Conservation (phyloP, 2,797 vertebrate species). For the Naso thynnoides region DNA sequence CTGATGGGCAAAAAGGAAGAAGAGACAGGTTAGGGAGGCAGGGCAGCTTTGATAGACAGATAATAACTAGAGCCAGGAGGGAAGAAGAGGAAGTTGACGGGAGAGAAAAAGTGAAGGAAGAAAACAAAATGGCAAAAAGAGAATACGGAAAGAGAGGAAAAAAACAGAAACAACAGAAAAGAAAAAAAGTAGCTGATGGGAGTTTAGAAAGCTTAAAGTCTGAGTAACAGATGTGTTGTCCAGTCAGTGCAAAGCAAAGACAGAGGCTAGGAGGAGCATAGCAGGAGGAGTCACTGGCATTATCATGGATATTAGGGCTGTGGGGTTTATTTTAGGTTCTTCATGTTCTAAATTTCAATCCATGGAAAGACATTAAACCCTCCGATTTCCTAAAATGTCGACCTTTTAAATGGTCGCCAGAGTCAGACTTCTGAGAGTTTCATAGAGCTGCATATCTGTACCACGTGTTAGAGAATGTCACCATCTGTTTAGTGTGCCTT, state of each 20-base stretch:
- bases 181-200: neutral
- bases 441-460: neutral
- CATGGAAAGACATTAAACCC: neutral
- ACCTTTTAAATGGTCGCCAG: neutral
- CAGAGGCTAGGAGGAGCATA: constrained; percentile 4
- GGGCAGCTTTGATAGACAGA: constrained; percentile 26
- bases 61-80: constrained; percentile 4
- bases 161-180: neutral
- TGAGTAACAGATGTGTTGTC: constrained; percentile 22
- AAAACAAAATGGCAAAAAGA: neutral
- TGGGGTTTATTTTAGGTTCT: neutral
- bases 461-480: neutral
- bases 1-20: constrained; percentile 72
- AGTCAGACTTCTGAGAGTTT: neutral
- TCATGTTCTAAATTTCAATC: neutral
- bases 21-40: constrained; percentile 21
- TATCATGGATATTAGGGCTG: constrained; percentile 15
- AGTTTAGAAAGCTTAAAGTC: neutral
- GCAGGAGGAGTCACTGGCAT: constrained; percentile 53
- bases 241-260: constrained; percentile 26
- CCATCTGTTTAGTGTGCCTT: constrained; percentile 59
- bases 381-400: neutral
- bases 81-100: constrained; percentile 8
- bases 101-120: neutral
- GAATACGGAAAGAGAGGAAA: neutral